Percentiles rank a stretch among this genome's conserved stretches.
phyloP scores from a whole-genome alignment of 2,888 invertebrate genomes.

The Hydraecia micacea region DNA sequence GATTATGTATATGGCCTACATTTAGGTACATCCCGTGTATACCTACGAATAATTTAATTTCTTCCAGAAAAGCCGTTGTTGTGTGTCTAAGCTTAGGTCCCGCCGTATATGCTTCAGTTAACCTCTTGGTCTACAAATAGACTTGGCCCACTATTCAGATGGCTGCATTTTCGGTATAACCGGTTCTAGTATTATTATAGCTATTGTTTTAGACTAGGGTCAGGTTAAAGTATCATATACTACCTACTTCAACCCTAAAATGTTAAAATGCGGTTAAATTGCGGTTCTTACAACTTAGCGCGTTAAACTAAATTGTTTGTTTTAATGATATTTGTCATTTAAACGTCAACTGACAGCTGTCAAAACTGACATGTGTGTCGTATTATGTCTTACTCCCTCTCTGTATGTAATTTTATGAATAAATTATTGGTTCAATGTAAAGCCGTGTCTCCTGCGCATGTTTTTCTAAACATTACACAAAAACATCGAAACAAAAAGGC shows the following conservation, averaged over 20 bases:
- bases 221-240: not conserved
- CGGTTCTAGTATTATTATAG: not conserved
- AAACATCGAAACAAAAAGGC: too few relatives aligned
- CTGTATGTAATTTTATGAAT: not conserved
- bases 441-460: too few relatives aligned
- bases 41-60: not conserved
- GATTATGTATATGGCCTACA: not conserved
- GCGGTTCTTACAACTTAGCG: not conserved
- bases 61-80: not conserved
- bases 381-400: not conserved
- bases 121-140: conserved; percentile 38
- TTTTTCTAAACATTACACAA: too few relatives aligned
- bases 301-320: not conserved
- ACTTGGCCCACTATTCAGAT: conserved; percentile 1
- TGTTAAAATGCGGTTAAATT: not conserved
- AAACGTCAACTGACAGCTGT: not conserved
- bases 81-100: not conserved
- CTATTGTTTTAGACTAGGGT: not conserved
- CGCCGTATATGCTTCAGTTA: not conserved
- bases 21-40: not conserved
- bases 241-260: not conserved
- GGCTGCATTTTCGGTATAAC: not conserved
- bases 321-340: not conserved
- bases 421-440: not conserved
- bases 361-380: conserved; percentile 8